Conservation (phyloP, 2,113 vertebrate genomes). For the Calypte anna region DNA sequence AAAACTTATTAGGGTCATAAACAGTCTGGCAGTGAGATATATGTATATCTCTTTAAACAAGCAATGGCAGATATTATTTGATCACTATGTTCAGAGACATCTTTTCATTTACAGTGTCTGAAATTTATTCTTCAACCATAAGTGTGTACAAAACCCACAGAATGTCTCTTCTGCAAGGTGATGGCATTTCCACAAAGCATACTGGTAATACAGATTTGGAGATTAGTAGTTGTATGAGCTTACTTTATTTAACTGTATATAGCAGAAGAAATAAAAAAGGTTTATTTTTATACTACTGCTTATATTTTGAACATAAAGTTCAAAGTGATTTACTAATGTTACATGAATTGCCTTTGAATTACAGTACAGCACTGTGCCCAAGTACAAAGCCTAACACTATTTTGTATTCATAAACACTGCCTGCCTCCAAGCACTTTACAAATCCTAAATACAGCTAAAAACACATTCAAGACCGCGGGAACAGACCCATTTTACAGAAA, state of each 20-base stretch:
- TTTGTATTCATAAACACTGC: conserved; percentile 45
- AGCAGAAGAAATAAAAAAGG: conserved; percentile 70
- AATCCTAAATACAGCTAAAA: conserved; percentile 58
- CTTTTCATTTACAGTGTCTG: conserved; percentile 66
- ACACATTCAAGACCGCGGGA: not conserved
- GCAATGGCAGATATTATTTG: conserved; percentile 59
- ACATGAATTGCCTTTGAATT: conserved; percentile 70
- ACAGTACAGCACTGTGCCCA: conserved; percentile 1
- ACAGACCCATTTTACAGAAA: conserved; percentile 49
- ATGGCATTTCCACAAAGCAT: conserved; percentile 59
- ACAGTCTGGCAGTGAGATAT: conserved; percentile 43
- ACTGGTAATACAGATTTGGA: conserved; percentile 44
- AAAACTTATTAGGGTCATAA: conserved; percentile 63
- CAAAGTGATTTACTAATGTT: conserved; percentile 67
- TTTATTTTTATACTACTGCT: conserved; percentile 67
- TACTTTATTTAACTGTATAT: conserved; percentile 70
- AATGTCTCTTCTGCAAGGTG: conserved; percentile 35
- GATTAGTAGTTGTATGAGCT: conserved; percentile 51
- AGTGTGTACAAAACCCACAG: conserved; percentile 35
- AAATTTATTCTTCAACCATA: conserved; percentile 67
- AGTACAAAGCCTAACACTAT: conserved; percentile 36
- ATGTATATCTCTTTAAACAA: conserved; percentile 69
- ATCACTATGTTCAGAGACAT: conserved; percentile 40
- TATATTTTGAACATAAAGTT: conserved; percentile 68
- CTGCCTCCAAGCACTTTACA: conserved; percentile 41